These are phyloP conservation scores for Corythornis madagascariensis DNA, from an alignment of 2,113 vertebrate genomes.

Conservation along the genomic window DNA sequence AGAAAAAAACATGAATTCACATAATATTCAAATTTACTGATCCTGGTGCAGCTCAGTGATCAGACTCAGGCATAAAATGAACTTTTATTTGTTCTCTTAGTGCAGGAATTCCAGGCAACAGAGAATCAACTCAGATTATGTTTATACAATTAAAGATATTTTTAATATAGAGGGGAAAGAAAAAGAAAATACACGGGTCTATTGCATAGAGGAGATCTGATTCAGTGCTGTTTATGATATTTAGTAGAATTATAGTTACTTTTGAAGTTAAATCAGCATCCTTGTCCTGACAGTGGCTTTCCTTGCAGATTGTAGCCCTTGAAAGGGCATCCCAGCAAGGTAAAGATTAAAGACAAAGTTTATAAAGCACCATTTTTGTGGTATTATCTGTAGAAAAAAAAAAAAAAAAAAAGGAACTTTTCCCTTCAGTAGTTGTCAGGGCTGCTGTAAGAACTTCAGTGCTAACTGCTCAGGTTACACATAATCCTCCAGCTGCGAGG, in stretches of 20 bases:
- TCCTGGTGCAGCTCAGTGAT: not conserved
- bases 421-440: not conserved
- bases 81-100: not conserved
- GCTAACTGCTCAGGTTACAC: slow-evolving; percentile 53
- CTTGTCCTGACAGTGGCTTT: not conserved
- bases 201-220: not conserved
- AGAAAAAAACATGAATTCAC: not conserved
- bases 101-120: not conserved
- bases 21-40: not conserved
- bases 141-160: not conserved
- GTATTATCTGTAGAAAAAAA: not conserved
- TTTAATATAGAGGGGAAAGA: not conserved
- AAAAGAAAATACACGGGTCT: not conserved
- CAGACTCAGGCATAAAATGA: not conserved
- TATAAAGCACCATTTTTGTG: not conserved
- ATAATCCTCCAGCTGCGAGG: slow-evolving; percentile 55
- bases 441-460: not conserved
- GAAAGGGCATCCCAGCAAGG: not conserved
- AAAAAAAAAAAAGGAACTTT: not conserved
- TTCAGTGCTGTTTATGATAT: not conserved
- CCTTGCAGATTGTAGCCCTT: not conserved
- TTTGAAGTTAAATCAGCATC: not conserved
- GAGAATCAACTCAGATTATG: not conserved
- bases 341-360: slow-evolving; percentile 3
- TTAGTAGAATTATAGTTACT: not conserved